Base-by-base conservation (phyloP, 2,888 invertebrate species). In the Anticlea derivata region DNA sequence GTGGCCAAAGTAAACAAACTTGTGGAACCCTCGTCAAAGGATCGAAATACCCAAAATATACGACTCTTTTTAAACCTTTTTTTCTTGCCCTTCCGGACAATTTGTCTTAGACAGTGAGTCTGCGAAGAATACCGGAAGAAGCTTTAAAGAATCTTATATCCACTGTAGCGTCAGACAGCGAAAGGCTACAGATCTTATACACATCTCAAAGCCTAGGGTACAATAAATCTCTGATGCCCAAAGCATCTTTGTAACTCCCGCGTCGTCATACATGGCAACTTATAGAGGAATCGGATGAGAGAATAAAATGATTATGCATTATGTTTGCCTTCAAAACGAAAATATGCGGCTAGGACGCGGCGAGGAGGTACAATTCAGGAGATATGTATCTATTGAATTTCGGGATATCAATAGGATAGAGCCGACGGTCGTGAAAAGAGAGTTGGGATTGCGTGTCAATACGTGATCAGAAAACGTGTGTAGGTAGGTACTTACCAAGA, bases 1-100 rank as follows among this genome's bases (percentile, higher is more conserved):
- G 50, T 55, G 41, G 52, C 52, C 50, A 59, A 58, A 49, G 59
- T 59, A 63, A 58, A 63, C 58, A 63, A 58, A 59, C 53, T 53
- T 34, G 45, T 55, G 38, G 55, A 50, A 45, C 45, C 49, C 52
- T 58, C 54, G 58, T 62, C 50, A 54, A 53, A 52, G 44, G 48
- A 47, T 46, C 23, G 34, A 55, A n/a, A 45, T 46, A 54, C 27
- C 52, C 55, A 34, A 43, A 44, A 51, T 61, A 61, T 59, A 63
- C 46, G 55, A 54, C 34, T 33, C 48, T 35, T 53, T 61, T 55
- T 52, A 48, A 48, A 45, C 41, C 35, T 12, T 30, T 30, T 27
- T 48, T 35, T 39, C n/a, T 44, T 22, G 46, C 37, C 44, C 39
- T 51, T 51, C 49, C 47, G 49, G 44, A 34, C 47, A 34, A 51